Evolutionary conservation across 2,113 vertebrate species (phyloP).

Genomic region (Pachyramphus minor): DNA sequence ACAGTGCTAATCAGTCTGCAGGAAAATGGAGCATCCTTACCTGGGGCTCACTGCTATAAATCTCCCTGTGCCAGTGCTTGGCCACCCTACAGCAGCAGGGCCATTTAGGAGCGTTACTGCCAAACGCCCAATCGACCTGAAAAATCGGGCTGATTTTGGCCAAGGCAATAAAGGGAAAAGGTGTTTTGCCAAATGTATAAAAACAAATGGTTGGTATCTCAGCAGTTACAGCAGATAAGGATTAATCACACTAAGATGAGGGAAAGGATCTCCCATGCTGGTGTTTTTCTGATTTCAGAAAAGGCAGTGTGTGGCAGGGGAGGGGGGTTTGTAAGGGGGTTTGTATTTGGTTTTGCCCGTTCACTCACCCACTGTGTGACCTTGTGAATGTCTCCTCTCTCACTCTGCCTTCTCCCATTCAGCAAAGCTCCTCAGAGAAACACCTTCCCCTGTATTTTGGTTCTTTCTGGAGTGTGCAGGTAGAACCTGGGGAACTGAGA

Average conservation of each 20-base stretch:
- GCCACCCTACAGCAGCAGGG: neutral
- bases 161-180: conserved; percentile 3
- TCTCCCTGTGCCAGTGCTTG: neutral
- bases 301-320: neutral
- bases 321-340: neutral
- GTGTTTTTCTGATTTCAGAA: neutral
- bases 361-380: neutral
- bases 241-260: neutral
- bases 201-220: neutral
- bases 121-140: conserved; percentile 23
- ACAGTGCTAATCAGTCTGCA: conserved; percentile 50
- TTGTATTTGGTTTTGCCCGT: neutral
- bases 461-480: neutral
- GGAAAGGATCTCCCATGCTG: neutral
- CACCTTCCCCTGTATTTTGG: neutral
- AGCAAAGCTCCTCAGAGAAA: neutral
- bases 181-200: neutral
- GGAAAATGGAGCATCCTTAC: conserved; percentile 49
- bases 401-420: fast-evolving
- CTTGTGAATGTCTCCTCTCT: neutral
- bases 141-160: conserved; percentile 35
- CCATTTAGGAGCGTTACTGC: conserved; percentile 31
- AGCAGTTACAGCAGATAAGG: neutral
- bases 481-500: neutral
- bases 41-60: conserved; percentile 35